Base-by-base conservation (phyloP, 2,888 invertebrate species). In the Phengaris arion region DNA sequence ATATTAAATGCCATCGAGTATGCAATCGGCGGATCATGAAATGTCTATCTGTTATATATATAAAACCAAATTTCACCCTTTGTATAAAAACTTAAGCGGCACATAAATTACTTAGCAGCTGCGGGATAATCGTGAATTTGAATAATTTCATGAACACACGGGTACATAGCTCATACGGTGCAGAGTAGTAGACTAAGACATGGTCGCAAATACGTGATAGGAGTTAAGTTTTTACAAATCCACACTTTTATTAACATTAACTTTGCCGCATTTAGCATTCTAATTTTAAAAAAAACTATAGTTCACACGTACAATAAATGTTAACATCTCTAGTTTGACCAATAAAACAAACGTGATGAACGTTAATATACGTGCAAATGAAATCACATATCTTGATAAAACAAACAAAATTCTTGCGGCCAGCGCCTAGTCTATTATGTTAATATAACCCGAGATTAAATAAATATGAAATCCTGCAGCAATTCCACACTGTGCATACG, bases 41-140 rank as follows among this genome's bases (percentile, higher is more conserved):
- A 35, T 22, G 22, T 22, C 22, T 22, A 22, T 22, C 22, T 22
- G 22, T 22, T 22, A 22, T 52, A 10, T 52, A 10, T 59, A 45
- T 35, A 7, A 64, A 64, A 64, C 2, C 6, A 12, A 64, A 64
- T 64, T 64, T 13, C 35, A 6, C 35, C 6, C 6, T 45, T 48
- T 69, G 15, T 48, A 15, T 48, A 48, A 52, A 35, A 52, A 52
- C 51, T 72, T 52, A 54, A 10, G 54, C 13, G 52, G 52, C 54
- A 35, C 72, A 72, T 72, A 52, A 52, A 72, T 72, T 52, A 54
- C 35, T 72, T 54, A 72, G 13, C 54, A 72, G 51, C 22, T 54
- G 72, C 54, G 35, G 35, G 54, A 52, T 52, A 72, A 72, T 72
- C 22, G 72, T 54, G 72, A 72, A 72, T 72, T 54, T 72, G 13